phyloP scores from a whole-genome alignment of 2,888 invertebrate genomes.

The Lampropteryx suffumata region DNA sequence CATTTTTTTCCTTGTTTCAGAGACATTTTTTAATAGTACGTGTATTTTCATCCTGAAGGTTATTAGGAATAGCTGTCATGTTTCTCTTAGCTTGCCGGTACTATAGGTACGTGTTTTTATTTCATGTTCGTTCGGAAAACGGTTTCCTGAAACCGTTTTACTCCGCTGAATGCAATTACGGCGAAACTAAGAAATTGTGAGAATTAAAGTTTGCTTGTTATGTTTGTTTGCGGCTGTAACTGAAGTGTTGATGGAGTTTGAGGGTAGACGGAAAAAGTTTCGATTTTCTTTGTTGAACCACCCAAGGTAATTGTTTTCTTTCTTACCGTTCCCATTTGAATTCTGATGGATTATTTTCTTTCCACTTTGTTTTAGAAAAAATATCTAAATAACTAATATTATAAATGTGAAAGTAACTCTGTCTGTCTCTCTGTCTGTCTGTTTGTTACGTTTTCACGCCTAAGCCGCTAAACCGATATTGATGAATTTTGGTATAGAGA shows the following conservation, averaged over 20 bases:
- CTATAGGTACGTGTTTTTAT: neutral
- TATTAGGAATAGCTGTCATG: neutral
- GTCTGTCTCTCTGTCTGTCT: too few species aligned
- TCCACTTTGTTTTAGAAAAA: too few species aligned
- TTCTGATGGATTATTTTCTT: too few species aligned
- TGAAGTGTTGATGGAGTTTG: slow-evolving; percentile 12
- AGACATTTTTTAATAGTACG: too few species aligned
- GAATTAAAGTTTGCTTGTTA: slow-evolving; percentile 24
- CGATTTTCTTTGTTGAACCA: neutral
- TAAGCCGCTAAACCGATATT: too few species aligned
- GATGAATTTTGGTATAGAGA: too few species aligned
- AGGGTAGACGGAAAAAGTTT: neutral
- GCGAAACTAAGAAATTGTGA: slow-evolving; percentile 27
- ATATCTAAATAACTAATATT: too few species aligned
- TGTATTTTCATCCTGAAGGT: too few species aligned
- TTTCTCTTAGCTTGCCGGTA: neutral
- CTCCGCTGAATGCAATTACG: slow-evolving; percentile 31
- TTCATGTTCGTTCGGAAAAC: slow-evolving; percentile 13
- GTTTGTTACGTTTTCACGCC: too few species aligned
- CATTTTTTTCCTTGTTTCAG: too few species aligned
- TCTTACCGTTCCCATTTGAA: too few species aligned
- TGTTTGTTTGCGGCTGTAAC: slow-evolving; percentile 17
- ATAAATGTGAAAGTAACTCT: too few species aligned
- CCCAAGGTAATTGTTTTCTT: neutral
- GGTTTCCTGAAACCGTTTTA: slow-evolving; percentile 26